Evolutionary conservation across 2,888 invertebrate genomes (phyloP).

Genomic region (Limnephilus marmoratus): DNA sequence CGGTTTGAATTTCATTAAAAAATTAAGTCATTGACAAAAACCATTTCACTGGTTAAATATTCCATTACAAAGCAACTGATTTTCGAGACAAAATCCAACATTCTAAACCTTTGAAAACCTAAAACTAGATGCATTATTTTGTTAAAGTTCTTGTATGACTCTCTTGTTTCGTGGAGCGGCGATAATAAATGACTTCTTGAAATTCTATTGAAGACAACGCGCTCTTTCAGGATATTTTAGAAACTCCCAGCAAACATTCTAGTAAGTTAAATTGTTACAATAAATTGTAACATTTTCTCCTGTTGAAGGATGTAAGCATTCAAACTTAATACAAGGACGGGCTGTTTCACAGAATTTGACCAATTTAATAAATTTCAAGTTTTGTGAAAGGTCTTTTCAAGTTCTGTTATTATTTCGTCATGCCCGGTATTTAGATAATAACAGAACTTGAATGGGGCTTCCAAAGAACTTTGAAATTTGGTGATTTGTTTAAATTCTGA

Average conservation of each 20-base stretch:
- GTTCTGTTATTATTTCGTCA: no score
- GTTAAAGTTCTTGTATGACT: not conserved
- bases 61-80: not conserved
- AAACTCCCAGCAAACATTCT: not conserved
- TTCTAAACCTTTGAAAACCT: not conserved
- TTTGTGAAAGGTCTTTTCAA: no score
- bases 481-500: no score
- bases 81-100: not conserved
- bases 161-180: not conserved
- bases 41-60: not conserved
- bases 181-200: not conserved
- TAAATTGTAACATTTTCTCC: not conserved
- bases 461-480: no score
- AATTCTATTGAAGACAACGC: slow-evolving; percentile 37
- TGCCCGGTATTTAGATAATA: no score
- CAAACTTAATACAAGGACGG: not conserved
- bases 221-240: not conserved
- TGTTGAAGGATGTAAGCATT: not conserved
- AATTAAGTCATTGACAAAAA: not conserved
- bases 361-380: no score
- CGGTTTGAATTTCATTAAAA: no score
- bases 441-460: no score
- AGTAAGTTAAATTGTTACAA: slow-evolving; percentile 14
- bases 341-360: no score
- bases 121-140: not conserved